These are phyloP conservation scores for Alca torda DNA, from an alignment of 2,797 vertebrate genomes.

Conservation along the genomic window DNA sequence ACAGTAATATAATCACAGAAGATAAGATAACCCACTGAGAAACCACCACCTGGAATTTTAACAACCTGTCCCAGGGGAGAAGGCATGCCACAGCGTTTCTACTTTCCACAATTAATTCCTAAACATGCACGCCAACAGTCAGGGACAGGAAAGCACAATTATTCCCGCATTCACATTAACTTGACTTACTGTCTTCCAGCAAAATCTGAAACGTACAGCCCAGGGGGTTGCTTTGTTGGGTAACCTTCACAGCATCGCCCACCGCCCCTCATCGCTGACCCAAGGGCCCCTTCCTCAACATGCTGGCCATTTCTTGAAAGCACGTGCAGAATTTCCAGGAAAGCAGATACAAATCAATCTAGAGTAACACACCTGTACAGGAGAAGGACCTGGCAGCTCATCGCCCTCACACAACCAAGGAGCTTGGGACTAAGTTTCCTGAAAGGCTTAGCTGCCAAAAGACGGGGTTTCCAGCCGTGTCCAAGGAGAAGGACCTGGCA, in stretches of 20 bases:
- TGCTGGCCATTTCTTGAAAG: neutral
- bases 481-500: neutral
- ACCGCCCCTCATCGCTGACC: neutral
- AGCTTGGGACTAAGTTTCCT: neutral
- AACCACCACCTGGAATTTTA: neutral
- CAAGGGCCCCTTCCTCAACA: neutral
- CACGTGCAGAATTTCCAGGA: neutral
- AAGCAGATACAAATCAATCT: neutral
- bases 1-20: neutral
- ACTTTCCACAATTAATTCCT: neutral
- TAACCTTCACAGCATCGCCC: neutral
- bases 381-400: neutral
- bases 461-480: fast-evolving
- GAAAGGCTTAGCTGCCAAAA: neutral
- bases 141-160: neutral
- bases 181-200: neutral
- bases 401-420: neutral
- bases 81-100: neutral
- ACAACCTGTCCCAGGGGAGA: neutral
- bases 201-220: neutral
- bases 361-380: neutral
- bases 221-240: neutral
- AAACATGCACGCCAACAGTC: neutral
- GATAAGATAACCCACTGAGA: neutral
- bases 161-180: neutral